phyloP scores from a whole-genome alignment of 2,888 invertebrate genomes.

The Eustalomyia histrio region DNA sequence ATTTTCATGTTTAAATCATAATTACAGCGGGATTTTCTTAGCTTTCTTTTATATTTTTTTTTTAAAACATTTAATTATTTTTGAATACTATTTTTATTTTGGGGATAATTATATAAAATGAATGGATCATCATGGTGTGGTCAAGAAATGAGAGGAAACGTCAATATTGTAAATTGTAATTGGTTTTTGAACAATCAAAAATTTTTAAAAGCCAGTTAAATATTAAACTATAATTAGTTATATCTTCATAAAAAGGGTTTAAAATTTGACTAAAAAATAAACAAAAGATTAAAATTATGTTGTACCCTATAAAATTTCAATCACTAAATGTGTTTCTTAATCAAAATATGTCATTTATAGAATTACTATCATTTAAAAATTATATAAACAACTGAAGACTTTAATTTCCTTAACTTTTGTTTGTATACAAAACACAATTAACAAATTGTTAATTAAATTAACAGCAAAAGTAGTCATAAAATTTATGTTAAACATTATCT shows the following conservation, averaged over 20 bases:
- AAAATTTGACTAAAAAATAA: too few species aligned
- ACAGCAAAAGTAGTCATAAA: conserved; percentile 47
- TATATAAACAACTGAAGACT: not conserved
- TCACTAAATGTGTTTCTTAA: too few species aligned
- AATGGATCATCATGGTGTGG: conserved; percentile 19
- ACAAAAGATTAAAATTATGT: too few species aligned
- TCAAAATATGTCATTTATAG: too few species aligned
- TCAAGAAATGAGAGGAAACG: conserved; percentile 9
- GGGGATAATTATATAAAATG: conserved; percentile 14
- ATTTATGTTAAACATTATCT: conserved; percentile 51
- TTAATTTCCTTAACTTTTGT: not conserved
- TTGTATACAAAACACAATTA: conserved; percentile 16
- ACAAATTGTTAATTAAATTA: conserved; percentile 55
- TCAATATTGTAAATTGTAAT: conserved; percentile 2
- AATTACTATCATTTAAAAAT: too few species aligned
- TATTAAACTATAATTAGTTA: not conserved
- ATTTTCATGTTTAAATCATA: not conserved
- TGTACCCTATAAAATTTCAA: too few species aligned
- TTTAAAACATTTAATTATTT: conserved; percentile 35
- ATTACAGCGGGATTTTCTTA: conserved; percentile 15
- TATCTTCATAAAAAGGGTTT: too few species aligned
- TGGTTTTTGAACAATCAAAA: not conserved
- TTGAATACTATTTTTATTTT: conserved; percentile 3
- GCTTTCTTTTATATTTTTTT: not conserved
- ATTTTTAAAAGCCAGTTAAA: not conserved